Base-by-base conservation (phyloP, 2,113 vertebrate genomes). In the Butastur rufipennis region DNA sequence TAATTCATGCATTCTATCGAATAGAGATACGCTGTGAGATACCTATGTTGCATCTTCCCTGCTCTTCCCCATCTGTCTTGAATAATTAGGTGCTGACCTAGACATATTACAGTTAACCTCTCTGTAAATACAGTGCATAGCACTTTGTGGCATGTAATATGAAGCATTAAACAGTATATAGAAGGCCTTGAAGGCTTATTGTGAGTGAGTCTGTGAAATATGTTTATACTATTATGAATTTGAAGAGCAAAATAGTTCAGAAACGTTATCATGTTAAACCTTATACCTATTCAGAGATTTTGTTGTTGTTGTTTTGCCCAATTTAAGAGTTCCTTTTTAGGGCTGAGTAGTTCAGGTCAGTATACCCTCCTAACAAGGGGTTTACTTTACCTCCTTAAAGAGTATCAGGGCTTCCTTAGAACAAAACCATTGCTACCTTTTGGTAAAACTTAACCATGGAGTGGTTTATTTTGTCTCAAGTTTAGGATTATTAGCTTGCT, bases 1-100 rank as follows among this genome's bases (percentile, higher is more conserved):
- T 36, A 7, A 27, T 58, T 19, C 15, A 13, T 78, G 78, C 1
- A 0, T 58, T 70, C 43, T 65, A 7, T 68, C 0, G 0, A 77
- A 38, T 38, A 13, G 73, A 67, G 53, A 25, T 36, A 15, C 0
- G 4, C 13, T 66, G 27, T 50, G 52, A 85, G n/a, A 21, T 61
- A 13, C 1, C 2, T 48, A 31, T 34, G 31, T 52, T 86, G 53
- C 8, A 12, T 68, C 22, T 84, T 72, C 32, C 38, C 25, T 68
- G 26, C 27, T 81, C 17, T 62, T 63, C 32, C 8, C 23, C 25
- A 40, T 55, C 65, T 58, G 19, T 58, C 48, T 58, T 50, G 25
- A 52, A 36, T 42, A 75, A 83, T 23, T 48, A 79, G 18, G 8
- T 42, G 47, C 47, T 90, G 23, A 25, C 23, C 7, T 43, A 62